Percentiles rank a stretch among this genome's conserved stretches.
Conservation (phyloP, 2,113 vertebrate species). For the Corythoichthys intestinalis region DNA sequence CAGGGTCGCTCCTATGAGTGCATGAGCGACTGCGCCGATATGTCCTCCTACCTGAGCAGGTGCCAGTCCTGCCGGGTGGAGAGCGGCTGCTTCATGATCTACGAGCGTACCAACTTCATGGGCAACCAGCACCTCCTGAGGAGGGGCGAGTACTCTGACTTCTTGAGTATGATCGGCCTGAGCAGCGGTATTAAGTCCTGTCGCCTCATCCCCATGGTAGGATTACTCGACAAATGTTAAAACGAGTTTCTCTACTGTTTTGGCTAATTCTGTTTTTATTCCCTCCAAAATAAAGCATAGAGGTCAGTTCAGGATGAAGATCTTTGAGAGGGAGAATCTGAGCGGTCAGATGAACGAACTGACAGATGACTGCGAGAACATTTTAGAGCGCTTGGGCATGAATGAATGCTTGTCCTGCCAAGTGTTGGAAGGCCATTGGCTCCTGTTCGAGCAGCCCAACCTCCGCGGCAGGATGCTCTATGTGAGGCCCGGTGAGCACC, state of each 20-base stretch:
- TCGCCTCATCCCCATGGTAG: constrained; percentile 61
- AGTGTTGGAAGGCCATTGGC: constrained; percentile 74
- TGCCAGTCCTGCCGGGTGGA: constrained; percentile 64
- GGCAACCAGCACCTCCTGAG: constrained; percentile 69
- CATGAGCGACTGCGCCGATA: constrained; percentile 60
- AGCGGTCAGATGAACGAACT: constrained; percentile 43
- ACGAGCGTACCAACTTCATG: constrained; percentile 68
- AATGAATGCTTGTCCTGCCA: constrained; percentile 58
- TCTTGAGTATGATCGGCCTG: constrained; percentile 52
- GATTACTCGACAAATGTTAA: not conserved
- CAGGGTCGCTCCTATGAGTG: constrained; percentile 62
- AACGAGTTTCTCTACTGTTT: not conserved
- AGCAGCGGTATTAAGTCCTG: constrained; percentile 61
- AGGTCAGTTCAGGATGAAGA: constrained; percentile 51
- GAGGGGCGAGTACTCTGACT: constrained; percentile 63
- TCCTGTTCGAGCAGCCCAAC: constrained; percentile 71
- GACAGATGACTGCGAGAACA: constrained; percentile 49
- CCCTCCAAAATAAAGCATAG: constrained; percentile 23
- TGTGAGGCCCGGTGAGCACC: constrained; percentile 67
- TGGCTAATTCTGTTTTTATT: not conserved
- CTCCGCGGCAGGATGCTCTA: constrained; percentile 64
- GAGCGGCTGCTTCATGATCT: constrained; percentile 66
- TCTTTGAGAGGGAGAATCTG: constrained; percentile 59
- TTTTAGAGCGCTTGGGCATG: constrained; percentile 49
- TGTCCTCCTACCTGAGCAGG: constrained; percentile 60